Conservation (phyloP, 2,888 invertebrate species). For the Lutraria lutraria region DNA sequence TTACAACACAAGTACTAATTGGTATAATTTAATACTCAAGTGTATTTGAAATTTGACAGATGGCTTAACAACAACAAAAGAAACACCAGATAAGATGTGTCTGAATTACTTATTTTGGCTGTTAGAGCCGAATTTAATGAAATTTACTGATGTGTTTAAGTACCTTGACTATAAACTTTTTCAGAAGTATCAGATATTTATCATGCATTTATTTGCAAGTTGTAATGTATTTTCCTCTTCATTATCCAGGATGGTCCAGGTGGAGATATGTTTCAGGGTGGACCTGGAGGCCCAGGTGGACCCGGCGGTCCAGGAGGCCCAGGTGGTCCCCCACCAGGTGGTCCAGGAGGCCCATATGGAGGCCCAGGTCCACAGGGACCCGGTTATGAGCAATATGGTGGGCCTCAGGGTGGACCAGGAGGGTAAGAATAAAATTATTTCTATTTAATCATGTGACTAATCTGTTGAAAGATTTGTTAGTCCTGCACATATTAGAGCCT, state of each 20-base stretch:
- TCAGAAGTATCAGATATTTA: too few species aligned
- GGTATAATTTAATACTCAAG: too few species aligned
- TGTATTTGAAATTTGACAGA: too few species aligned
- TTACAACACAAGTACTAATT: too few species aligned
- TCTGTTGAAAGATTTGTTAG: background rate
- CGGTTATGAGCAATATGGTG: constrained; percentile 73
- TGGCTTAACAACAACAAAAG: too few species aligned
- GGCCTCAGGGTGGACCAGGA: constrained; percentile 80
- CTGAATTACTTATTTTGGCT: background rate
- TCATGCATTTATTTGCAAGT: background rate
- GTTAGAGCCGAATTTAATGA: background rate
- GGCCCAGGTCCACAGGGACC: constrained; percentile 79
- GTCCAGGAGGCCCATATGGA: constrained; percentile 81
- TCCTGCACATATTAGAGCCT: constrained; percentile 73
- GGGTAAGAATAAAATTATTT: constrained; percentile 69
- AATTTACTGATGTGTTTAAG: background rate
- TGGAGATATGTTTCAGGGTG: constrained; percentile 33
- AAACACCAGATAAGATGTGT: too few species aligned
- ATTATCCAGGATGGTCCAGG: constrained; percentile 34
- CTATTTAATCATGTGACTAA: background rate
- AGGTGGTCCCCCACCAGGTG: constrained; percentile 87
- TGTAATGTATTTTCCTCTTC: background rate
- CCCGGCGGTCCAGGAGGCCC: constrained; percentile 87
- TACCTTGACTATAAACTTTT: background rate
- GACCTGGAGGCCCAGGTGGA: constrained; percentile 74